Evolutionary conservation across 2,113 vertebrate genomes (phyloP).

Genomic region (Cervus canadensis): DNA sequence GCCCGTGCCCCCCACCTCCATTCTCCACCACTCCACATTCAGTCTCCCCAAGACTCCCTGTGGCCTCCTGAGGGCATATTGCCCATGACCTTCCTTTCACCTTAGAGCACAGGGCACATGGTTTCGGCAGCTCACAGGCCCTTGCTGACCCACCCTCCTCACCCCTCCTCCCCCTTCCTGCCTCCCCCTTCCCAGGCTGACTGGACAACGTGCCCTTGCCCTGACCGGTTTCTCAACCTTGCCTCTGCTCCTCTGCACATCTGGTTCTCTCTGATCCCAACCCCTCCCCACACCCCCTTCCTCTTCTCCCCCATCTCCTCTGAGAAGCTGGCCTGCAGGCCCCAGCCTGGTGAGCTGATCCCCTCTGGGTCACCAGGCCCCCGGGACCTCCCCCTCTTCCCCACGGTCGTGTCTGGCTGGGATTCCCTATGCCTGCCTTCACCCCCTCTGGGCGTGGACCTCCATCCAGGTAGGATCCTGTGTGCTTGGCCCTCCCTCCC

Average conservation of each 20-base stretch:
- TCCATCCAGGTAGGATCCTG: neutral
- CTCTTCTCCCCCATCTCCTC: neutral
- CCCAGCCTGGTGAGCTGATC: neutral
- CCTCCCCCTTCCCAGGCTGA: neutral
- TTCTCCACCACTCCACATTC: neutral
- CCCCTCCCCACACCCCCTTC: too few relatives aligned
- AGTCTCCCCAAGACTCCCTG: neutral
- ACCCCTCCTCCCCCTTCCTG: neutral
- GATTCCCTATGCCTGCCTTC: too few relatives aligned
- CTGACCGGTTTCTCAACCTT: too few relatives aligned
- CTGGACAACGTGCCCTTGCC: neutral
- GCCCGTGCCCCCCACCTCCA: rapidly evolving
- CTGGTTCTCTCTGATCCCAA: neutral
- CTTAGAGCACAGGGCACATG: neutral
- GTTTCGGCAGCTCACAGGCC: neutral
- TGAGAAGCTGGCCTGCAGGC: neutral
- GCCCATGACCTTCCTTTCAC: neutral
- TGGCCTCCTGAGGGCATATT: neutral
- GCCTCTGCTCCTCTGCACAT: too few relatives aligned
- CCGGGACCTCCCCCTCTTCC: neutral
- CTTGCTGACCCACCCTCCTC: neutral
- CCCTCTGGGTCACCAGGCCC: neutral
- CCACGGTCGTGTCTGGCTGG: neutral
- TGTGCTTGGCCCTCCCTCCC: neutral
- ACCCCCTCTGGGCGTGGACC: neutral